A percentile compares a stretch with the other conserved stretches of the same genome.
Conservation (phyloP, 2,113 vertebrate genomes). For the Tragelaphus scriptus region DNA sequence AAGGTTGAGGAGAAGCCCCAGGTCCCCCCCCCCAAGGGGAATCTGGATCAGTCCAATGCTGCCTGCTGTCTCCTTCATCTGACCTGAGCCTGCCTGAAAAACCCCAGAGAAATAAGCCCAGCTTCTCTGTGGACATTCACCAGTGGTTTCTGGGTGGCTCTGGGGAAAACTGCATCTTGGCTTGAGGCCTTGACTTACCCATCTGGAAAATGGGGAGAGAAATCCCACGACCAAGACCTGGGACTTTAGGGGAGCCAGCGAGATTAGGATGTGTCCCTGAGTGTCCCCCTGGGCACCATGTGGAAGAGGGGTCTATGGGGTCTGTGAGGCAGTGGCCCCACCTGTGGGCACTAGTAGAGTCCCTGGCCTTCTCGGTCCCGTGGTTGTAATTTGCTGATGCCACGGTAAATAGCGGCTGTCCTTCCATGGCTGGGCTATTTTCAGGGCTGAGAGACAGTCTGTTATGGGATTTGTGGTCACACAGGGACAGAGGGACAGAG, state of each 20-base stretch:
- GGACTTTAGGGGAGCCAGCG: background rate
- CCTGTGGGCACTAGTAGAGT: background rate
- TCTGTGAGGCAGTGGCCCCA: background rate
- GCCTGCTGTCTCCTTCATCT: background rate
- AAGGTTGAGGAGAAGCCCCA: background rate
- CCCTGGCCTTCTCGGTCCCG: background rate
- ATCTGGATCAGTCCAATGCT: background rate
- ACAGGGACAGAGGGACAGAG: background rate
- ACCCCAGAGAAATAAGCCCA: background rate
- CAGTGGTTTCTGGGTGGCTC: background rate
- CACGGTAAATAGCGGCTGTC: background rate
- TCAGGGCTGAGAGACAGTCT: background rate
- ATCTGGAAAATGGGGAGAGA: background rate
- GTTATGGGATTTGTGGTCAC: background rate
- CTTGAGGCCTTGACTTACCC: slow-evolving; percentile 9
- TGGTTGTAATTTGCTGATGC: background rate
- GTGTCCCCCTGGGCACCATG: background rate
- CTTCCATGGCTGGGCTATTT: background rate
- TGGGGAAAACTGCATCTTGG: background rate
- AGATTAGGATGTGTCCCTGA: background rate
- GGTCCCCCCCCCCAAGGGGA: too few relatives aligned
- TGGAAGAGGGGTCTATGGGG: background rate
- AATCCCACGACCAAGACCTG: background rate
- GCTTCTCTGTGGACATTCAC: background rate
- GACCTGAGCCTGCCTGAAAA: background rate